A percentile compares a stretch with the other conserved stretches of the same genome.
Evolutionary conservation across 2,797 vertebrate genomes (phyloP).

Genomic region (Phyllotis vaccarum): DNA sequence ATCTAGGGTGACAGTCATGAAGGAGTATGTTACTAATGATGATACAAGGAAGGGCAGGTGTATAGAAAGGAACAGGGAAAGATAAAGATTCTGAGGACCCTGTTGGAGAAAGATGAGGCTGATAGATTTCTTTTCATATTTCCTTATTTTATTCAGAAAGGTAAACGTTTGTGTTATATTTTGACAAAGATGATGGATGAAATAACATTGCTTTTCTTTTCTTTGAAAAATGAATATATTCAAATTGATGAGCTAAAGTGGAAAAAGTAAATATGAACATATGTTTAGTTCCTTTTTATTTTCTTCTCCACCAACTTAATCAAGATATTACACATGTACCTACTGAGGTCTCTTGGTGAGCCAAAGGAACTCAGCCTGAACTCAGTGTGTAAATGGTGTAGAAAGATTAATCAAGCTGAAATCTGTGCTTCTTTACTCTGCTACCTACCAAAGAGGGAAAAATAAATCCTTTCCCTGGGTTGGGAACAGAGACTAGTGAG

Average conservation of each 20-base stretch:
- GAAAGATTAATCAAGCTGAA: slow-evolving; percentile 2
- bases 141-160: slow-evolving; percentile 53
- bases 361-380: not conserved
- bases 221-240: slow-evolving; percentile 41
- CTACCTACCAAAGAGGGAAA: not conserved
- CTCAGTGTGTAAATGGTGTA: not conserved
- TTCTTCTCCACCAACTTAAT: slow-evolving; percentile 33
- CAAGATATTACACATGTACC: not conserved
- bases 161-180: slow-evolving; percentile 53
- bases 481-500: not conserved
- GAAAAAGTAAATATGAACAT: slow-evolving; percentile 40
- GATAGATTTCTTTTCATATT: not conserved
- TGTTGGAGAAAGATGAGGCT: slow-evolving; percentile 33
- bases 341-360: not conserved
- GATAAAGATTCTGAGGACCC: slow-evolving; percentile 1
- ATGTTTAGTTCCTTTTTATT: slow-evolving; percentile 18
- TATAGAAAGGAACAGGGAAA: slow-evolving; percentile 18
- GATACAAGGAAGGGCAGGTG: slow-evolving; percentile 22
- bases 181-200: slow-evolving; percentile 46
- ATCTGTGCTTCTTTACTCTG: not conserved
- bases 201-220: slow-evolving; percentile 2
- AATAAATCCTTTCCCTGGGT: not conserved
- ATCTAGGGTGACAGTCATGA: not conserved
- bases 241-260: slow-evolving; percentile 30
- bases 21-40: not conserved